These are phyloP conservation scores for Gryon sp. DNA, from an alignment of 1,140 invertebrate genomes.

Conservation along the genomic window DNA sequence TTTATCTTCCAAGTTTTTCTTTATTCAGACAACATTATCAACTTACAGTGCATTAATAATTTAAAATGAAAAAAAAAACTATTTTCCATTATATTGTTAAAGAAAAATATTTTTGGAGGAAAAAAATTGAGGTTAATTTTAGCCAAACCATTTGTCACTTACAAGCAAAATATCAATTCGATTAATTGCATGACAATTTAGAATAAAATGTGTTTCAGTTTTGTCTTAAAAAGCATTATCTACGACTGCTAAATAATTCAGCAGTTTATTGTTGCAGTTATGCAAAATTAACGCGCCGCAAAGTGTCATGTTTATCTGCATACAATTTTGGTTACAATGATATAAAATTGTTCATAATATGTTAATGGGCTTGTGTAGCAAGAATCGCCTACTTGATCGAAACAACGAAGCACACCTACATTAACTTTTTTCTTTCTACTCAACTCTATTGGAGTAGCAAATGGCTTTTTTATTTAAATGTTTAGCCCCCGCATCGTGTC, in stretches of 20 bases:
- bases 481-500: conserved; percentile 37
- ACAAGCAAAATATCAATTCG: too few species aligned
- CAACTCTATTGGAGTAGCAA: conserved; percentile 35
- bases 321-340: conserved; percentile 49
- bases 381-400: conserved; percentile 48
- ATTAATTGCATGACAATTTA: too few species aligned
- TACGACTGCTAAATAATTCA: conserved; percentile 35
- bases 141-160: too few species aligned
- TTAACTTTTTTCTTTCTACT: conserved; percentile 43
- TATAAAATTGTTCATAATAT: conserved; percentile 51
- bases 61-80: too few species aligned
- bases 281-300: conserved; percentile 14
- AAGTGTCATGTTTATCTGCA: conserved; percentile 35
- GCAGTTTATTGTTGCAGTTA: conserved; percentile 14
- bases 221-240: background rate
- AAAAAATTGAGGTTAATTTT: too few species aligned
- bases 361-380: conserved; percentile 50
- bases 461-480: conserved; percentile 57
- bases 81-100: too few species aligned
- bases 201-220: too few species aligned
- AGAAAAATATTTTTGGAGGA: too few species aligned
- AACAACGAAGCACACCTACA: conserved; percentile 43
- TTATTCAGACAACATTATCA: too few species aligned
- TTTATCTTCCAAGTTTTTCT: too few species aligned
- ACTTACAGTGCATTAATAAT: too few species aligned